Evolutionary conservation across 2,888 invertebrate genomes (phyloP), one percentile per base, ranked within the genome.

Genomic region (Drosophila meridiana): DNA sequence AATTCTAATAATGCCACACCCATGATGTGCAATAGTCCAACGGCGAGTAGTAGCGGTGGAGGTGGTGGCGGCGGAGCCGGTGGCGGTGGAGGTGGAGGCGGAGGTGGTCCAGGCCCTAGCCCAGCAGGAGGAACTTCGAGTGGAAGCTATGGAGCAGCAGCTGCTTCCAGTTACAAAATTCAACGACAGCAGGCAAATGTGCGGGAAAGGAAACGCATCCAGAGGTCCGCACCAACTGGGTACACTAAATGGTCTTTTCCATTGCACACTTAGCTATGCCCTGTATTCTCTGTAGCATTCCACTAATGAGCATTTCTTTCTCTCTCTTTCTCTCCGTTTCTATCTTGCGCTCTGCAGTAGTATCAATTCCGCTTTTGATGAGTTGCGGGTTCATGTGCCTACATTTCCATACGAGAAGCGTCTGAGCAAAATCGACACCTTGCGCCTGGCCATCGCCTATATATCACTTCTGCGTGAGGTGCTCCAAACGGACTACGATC

Each of bases 331-430:
- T 32, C 1, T n/a, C 9, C 34, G 2, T 26, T 13, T 26, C 7
- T 48, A 14, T 20, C 34, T 91, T 73, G 63, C 82, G 73, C 75
- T 69, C 70, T 96, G 95, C 96, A 97, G 97, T 96, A 99, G 98
- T 96, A 99, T 99, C 95, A 98, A 98, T 96, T 98, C 98, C 94
- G 99, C 99, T 93, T 99, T 99, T 95, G 99, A 99, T 95, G 99
- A 99, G 93, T 96, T 99, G 91, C 95, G 99, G 65, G 97, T 97
- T 84, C 99, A 99, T 94, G 99, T 99, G 87, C 99, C 99, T 58
- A 99, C 99, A 73, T 99, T 99, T 94, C 99, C 99, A 0, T 99
- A 99, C 93, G 99, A 99, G 94, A 99, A 99, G 93, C 94, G 99
- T 32, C 95, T 99, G 42, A 99, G 99, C 90, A 99, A 99, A 94